Evolutionary conservation across 2,113 vertebrate genomes (phyloP).

Genomic region (Strix uralensis): DNA sequence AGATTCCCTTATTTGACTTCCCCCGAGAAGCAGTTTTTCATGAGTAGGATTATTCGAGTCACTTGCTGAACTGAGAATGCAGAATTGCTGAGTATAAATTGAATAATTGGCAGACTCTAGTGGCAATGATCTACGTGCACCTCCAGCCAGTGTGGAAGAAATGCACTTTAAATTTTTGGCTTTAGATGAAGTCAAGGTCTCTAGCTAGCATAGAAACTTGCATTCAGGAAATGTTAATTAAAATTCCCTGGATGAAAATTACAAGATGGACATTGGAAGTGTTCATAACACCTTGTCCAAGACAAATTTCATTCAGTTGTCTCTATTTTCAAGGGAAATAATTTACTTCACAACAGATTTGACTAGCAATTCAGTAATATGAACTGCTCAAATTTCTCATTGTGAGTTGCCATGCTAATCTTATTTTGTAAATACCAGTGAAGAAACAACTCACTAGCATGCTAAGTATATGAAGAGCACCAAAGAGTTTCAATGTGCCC

Average conservation of each 20-base stretch:
- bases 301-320: not conserved
- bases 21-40: conserved; percentile 1
- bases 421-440: not conserved
- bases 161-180: conserved; percentile 40
- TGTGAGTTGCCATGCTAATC: not conserved
- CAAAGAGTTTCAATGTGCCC: not conserved
- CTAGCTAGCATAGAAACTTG: not conserved
- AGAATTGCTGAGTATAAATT: not conserved
- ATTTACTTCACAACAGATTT: conserved; percentile 16
- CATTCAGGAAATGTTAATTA: conserved; percentile 54
- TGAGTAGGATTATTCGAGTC: conserved; percentile 37
- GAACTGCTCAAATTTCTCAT: not conserved
- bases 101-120: conserved; percentile 7
- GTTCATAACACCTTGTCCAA: not conserved
- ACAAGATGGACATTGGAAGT: not conserved
- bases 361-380: not conserved
- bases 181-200: conserved; percentile 16
- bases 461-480: not conserved
- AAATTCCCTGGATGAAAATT: conserved; percentile 27
- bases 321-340: not conserved
- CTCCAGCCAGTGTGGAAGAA: conserved; percentile 42
- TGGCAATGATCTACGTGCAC: conserved; percentile 19
- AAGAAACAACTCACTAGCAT: not conserved
- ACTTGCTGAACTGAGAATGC: not conserved
- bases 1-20: not conserved